Percentiles rank a stretch among this genome's conserved stretches.
These are phyloP conservation scores for Stenotaenia linearis DNA, from an alignment of 2,888 invertebrate genomes.

Conservation along the genomic window DNA sequence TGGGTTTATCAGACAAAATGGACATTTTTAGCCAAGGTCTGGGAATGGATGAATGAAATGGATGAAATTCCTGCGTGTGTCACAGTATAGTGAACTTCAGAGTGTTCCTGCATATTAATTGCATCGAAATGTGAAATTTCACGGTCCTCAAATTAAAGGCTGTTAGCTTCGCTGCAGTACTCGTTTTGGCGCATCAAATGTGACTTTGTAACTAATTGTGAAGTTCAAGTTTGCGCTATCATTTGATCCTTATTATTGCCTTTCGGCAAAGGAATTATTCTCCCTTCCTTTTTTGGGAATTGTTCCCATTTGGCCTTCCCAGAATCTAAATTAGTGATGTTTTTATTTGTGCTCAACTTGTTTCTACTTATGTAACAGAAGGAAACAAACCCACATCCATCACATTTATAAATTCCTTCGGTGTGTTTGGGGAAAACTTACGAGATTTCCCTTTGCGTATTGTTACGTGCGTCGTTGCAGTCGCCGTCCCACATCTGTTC, in stretches of 20 bases:
- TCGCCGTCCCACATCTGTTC: neutral
- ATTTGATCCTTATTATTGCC: neutral
- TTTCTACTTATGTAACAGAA: neutral
- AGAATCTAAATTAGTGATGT: neutral
- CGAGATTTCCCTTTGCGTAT: neutral
- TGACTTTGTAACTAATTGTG: neutral
- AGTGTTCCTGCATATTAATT: neutral
- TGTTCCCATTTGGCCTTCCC: neutral
- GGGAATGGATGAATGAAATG: neutral
- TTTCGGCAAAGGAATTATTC: neutral
- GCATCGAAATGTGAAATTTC: neutral
- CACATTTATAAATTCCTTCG: no score
- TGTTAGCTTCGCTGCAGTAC: neutral
- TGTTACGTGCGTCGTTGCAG: neutral
- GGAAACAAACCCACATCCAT: neutral
- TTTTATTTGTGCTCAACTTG: neutral
- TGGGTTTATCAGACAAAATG: no score
- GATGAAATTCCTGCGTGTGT: neutral
- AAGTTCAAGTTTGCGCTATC: neutral
- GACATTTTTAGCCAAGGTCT: neutral
- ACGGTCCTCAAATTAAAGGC: no score
- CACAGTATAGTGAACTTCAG: neutral
- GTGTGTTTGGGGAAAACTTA: neutral
- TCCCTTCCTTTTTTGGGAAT: neutral
- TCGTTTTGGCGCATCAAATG: neutral